These are phyloP conservation scores for Oreochromis tanganicae DNA, from an alignment of 2,113 vertebrate species.

Conservation along the genomic window DNA sequence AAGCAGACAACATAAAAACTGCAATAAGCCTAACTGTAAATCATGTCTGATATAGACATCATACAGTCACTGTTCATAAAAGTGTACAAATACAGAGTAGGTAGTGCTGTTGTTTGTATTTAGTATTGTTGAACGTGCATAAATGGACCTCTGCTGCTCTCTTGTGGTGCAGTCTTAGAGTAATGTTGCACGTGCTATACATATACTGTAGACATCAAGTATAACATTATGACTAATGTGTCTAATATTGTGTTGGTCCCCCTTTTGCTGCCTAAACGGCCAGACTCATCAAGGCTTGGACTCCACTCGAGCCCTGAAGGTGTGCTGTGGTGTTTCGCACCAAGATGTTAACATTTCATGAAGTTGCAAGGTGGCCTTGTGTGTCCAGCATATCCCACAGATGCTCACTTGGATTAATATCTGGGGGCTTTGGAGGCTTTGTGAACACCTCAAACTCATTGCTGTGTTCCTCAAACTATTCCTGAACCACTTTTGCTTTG, in stretches of 20 bases:
- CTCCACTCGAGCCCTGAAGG: background rate
- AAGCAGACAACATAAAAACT: background rate
- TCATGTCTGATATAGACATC: background rate
- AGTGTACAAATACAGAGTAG: background rate
- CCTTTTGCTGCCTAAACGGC: background rate
- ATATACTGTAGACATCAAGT: background rate
- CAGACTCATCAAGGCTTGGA: background rate
- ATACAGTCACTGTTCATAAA: background rate
- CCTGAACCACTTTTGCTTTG: background rate
- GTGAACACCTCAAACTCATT: background rate
- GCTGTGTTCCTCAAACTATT: background rate
- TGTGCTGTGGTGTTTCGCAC: background rate
- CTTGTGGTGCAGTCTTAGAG: constrained; percentile 36
- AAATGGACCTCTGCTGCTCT: constrained; percentile 43
- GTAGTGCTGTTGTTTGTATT: background rate
- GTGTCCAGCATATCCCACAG: background rate
- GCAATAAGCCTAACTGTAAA: background rate
- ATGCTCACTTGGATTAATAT: background rate
- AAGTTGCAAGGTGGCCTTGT: background rate
- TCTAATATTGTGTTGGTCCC: background rate
- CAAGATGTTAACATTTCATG: background rate
- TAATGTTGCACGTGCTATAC: background rate
- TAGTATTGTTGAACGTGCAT: background rate
- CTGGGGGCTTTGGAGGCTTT: background rate
- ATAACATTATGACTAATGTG: background rate